Percentiles rank a stretch among this genome's conserved stretches.
These are phyloP conservation scores for Boleophthalmus pectinirostris DNA, from an alignment of 2,113 vertebrate genomes.

Conservation along the genomic window DNA sequence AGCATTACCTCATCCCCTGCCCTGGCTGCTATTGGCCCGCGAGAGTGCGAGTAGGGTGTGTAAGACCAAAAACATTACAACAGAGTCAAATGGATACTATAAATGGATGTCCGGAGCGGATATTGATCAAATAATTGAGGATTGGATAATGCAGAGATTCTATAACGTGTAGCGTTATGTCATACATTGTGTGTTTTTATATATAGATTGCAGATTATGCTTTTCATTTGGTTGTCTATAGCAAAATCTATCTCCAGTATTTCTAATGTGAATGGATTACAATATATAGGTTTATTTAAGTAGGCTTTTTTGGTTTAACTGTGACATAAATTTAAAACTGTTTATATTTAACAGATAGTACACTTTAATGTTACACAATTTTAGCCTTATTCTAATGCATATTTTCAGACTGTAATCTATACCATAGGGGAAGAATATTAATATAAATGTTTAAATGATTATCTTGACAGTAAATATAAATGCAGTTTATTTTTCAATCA, in stretches of 20 bases:
- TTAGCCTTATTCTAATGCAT: too few species aligned
- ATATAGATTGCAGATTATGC: not conserved
- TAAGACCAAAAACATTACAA: constrained; percentile 20
- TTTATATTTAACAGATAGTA: too few species aligned
- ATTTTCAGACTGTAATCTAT: too few species aligned
- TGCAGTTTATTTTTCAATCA: too few species aligned
- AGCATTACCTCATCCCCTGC: constrained; percentile 75
- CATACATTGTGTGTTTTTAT: not conserved
- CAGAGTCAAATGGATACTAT: not conserved
- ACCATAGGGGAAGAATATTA: too few species aligned
- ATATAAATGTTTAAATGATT: too few species aligned
- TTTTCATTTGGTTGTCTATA: not conserved
- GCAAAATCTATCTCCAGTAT: not conserved
- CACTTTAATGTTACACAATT: too few species aligned
- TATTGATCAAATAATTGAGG: not conserved
- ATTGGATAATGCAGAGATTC: not conserved
- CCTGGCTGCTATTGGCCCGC: constrained; percentile 42
- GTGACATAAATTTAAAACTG: too few species aligned
- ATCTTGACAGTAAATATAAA: too few species aligned
- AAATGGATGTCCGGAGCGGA: not conserved
- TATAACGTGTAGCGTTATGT: not conserved
- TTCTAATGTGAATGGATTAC: too few species aligned
- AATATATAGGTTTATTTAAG: too few species aligned
- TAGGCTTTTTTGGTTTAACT: too few species aligned
- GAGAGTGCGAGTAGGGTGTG: constrained; percentile 30